These are phyloP conservation scores for Coranthus polyacanthus DNA, from an alignment of 2,797 vertebrate species.

Conservation along the genomic window DNA sequence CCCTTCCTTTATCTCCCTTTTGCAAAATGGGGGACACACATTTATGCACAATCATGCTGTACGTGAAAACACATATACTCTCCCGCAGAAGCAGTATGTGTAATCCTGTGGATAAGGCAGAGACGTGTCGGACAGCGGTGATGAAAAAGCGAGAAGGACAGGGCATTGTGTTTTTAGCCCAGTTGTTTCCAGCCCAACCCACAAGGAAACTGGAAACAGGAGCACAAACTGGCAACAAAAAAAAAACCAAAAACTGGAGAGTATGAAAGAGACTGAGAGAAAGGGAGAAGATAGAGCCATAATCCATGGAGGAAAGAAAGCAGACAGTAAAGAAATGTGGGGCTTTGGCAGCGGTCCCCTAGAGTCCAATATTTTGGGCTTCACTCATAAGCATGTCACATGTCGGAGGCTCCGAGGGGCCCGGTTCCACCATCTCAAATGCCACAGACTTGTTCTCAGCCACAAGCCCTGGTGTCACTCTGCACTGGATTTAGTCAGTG, in stretches of 20 bases:
- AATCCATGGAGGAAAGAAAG: constrained; percentile 59
- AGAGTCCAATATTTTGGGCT: constrained; percentile 68
- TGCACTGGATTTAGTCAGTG: constrained; percentile 72
- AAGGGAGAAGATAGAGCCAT: constrained; percentile 45
- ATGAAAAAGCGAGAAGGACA: constrained; percentile 47
- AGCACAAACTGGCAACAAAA: constrained; percentile 47
- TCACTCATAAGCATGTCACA: constrained; percentile 70
- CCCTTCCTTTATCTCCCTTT: constrained; percentile 21
- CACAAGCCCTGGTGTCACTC: constrained; percentile 76
- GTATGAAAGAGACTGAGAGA: not conserved
- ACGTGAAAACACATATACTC: constrained; percentile 17
- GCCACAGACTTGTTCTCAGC: constrained; percentile 79
- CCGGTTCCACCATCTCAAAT: constrained; percentile 74
- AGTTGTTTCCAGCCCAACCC: constrained; percentile 35
- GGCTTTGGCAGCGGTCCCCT: constrained; percentile 48
- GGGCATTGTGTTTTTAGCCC: constrained; percentile 50
- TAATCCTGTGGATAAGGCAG: constrained; percentile 34
- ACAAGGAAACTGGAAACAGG: constrained; percentile 62
- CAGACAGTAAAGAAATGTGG: constrained; percentile 60
- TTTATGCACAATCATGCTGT: constrained; percentile 27
- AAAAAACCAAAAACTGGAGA: too few relatives aligned
- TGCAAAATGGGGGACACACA: constrained; percentile 35
- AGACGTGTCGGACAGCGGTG: constrained; percentile 30
- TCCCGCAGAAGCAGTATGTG: constrained; percentile 25
- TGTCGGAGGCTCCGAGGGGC: constrained; percentile 66